phyloP scores from a whole-genome alignment of 1,140 invertebrate genomes.

The Drosophila setifemur region DNA sequence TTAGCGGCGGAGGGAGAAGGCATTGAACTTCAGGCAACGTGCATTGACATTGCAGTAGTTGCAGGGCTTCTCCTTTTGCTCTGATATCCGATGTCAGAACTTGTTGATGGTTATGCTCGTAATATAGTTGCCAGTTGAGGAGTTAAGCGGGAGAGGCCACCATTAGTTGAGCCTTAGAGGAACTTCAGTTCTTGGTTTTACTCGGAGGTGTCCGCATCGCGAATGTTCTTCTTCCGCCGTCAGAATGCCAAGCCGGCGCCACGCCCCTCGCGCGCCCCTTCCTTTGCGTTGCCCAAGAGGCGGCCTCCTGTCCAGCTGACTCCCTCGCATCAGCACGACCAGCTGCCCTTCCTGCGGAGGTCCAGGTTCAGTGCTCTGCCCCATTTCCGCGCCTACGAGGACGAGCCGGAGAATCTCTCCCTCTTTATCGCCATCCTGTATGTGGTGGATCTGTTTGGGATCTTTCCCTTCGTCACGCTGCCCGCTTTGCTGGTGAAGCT shows the following conservation, averaged over 20 bases:
- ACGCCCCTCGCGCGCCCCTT: conserved; percentile 61
- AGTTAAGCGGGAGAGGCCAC: not conserved
- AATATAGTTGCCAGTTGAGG: not conserved
- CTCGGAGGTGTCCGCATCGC: conserved; percentile 38
- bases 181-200: conserved; percentile 38
- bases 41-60: conserved; percentile 65
- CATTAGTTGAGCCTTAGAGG: conserved; percentile 46
- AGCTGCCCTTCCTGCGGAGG: conserved; percentile 70
- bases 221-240: conserved; percentile 71
- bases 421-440: conserved; percentile 88
- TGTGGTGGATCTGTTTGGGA: conserved; percentile 91
- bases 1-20: conserved; percentile 33
- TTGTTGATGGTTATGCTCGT: conserved; percentile 9
- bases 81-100: conserved; percentile 57
- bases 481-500: conserved; percentile 88
- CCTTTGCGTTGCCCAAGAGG: conserved; percentile 63
- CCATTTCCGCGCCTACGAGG: conserved; percentile 62
- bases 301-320: conserved; percentile 49
- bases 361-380: conserved; percentile 75
- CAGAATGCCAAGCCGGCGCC: conserved; percentile 48
- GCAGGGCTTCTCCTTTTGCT: conserved; percentile 53
- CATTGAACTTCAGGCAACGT: conserved; percentile 61
- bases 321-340: conserved; percentile 71
- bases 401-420: conserved; percentile 76
- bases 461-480: conserved; percentile 90